phyloP scores from a whole-genome alignment of 2,113 vertebrate species.

The Chamaea fasciata region DNA sequence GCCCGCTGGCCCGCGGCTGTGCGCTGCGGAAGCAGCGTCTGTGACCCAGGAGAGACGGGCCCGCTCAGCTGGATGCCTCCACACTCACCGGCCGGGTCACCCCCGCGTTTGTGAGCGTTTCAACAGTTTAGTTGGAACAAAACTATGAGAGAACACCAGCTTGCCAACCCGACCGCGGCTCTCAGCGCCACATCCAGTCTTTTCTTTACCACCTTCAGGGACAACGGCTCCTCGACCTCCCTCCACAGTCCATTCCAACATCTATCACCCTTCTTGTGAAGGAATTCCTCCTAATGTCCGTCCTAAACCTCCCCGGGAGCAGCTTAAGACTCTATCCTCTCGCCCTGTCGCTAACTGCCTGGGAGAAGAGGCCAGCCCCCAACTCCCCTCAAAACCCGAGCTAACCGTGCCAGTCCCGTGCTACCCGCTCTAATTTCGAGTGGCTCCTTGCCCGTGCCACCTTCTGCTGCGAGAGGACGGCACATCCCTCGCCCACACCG shows the following conservation, averaged over 20 bases:
- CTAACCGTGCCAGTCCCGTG: background rate
- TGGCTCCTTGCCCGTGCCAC: background rate
- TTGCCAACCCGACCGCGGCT: background rate
- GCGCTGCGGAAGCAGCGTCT: rapidly evolving
- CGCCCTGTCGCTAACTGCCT: background rate
- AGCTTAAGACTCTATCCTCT: background rate
- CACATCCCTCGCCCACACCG: background rate
- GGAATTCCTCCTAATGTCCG: background rate
- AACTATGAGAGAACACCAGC: background rate
- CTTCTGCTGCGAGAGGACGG: background rate
- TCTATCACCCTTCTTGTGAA: background rate
- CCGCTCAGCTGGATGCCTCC: rapidly evolving
- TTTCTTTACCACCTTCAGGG: background rate
- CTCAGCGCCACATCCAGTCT: background rate
- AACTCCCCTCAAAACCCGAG: background rate
- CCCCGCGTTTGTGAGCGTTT: rapidly evolving
- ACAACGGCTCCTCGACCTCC: no score
- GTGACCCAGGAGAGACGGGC: rapidly evolving
- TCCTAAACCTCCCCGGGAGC: background rate
- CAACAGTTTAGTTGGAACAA: background rate
- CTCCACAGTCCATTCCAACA: background rate
- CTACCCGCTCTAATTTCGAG: background rate
- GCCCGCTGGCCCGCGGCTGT: rapidly evolving
- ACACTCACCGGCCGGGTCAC: rapidly evolving
- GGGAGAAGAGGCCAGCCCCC: background rate